phyloP scores from a whole-genome alignment of 1,140 invertebrate species.

The Globodera rostochiensis region DNA sequence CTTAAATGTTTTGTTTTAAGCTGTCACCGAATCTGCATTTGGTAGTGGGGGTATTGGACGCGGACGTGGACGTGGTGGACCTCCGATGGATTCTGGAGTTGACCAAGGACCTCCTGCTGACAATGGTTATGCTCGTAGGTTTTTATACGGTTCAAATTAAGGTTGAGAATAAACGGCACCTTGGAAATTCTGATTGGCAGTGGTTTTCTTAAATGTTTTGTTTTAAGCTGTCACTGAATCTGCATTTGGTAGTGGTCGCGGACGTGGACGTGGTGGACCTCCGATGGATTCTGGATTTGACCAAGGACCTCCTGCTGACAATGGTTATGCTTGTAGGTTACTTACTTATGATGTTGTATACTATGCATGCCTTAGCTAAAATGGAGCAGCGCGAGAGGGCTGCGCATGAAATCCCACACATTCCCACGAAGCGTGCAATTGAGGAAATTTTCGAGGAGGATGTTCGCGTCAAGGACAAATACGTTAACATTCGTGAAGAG shows the following conservation, averaged over 20 bases:
- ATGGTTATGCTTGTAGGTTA: background rate
- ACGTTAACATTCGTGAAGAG: constrained; percentile 33
- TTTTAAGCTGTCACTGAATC: background rate
- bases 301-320: too few relatives aligned
- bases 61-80: background rate
- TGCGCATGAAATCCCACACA: constrained; percentile 17
- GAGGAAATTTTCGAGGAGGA: constrained; percentile 41
- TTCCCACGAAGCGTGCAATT: constrained; percentile 23
- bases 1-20: too few relatives aligned
- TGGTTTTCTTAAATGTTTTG: background rate
- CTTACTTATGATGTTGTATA: background rate
- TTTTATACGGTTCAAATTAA: too few relatives aligned
- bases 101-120: too few relatives aligned
- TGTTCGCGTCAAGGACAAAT: constrained; percentile 20
- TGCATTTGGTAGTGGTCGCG: too few relatives aligned
- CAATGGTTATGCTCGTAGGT: too few relatives aligned
- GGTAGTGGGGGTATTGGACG: background rate
- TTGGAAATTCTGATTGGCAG: background rate
- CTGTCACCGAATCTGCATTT: background rate
- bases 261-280: too few relatives aligned
- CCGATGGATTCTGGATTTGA: too few relatives aligned
- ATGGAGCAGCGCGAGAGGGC: background rate
- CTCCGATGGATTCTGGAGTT: background rate
- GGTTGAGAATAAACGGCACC: too few relatives aligned
- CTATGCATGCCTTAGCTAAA: too few relatives aligned